phyloP scores from a whole-genome alignment of 2,113 vertebrate species.

The Odobenus rosmarus region DNA sequence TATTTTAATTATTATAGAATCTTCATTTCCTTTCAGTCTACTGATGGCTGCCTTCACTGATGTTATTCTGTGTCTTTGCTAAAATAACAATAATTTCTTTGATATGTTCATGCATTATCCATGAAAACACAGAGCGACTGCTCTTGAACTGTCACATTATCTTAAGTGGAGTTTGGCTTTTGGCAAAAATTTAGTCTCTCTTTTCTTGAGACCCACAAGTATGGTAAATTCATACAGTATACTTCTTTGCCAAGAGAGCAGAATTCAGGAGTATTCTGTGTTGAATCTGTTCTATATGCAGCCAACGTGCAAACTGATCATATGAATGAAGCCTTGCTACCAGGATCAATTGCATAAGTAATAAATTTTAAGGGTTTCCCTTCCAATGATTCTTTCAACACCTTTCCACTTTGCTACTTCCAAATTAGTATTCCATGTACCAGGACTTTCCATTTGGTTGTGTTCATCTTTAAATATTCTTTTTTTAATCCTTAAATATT shows the following conservation, averaged over 20 bases:
- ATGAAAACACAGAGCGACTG: neutral
- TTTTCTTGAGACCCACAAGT: slow-evolving; percentile 1
- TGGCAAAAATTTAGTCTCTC: neutral
- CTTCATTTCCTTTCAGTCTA: neutral
- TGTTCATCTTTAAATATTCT: neutral
- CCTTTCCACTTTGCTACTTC: neutral
- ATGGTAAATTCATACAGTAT: neutral
- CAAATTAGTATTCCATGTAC: neutral
- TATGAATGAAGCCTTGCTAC: neutral
- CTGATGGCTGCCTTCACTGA: neutral
- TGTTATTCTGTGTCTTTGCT: neutral
- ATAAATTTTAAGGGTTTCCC: neutral
- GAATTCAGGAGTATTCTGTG: neutral
- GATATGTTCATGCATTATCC: neutral
- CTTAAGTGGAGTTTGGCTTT: slow-evolving; percentile 19
- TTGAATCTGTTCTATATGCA: neutral
- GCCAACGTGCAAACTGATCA: neutral
- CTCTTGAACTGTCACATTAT: slow-evolving; percentile 34
- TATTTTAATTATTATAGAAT: neutral
- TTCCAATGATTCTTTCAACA: neutral
- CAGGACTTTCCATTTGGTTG: neutral
- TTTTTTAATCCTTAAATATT: neutral
- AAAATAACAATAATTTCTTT: neutral
- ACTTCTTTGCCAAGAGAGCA: neutral
- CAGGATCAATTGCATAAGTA: neutral